Conservation (phyloP, 2,113 vertebrate genomes). For the Erythrocercus mccallii region DNA sequence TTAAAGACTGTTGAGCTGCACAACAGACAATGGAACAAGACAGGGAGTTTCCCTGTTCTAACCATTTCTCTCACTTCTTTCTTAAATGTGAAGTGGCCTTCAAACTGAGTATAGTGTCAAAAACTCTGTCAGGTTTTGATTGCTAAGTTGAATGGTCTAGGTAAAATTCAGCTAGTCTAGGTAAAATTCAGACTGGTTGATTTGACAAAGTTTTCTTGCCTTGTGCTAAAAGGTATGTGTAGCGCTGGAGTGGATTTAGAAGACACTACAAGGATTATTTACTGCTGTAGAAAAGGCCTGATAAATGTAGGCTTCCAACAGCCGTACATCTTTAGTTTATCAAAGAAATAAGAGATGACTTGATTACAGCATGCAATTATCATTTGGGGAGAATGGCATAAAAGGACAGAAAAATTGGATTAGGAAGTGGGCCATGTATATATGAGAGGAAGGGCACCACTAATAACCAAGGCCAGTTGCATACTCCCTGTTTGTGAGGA, state of each 20-base stretch:
- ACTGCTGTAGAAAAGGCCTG: background rate
- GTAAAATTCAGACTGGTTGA: background rate
- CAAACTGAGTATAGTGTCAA: background rate
- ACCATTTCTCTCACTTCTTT: background rate
- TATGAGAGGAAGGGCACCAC: background rate
- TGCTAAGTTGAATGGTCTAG: background rate
- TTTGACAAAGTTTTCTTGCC: background rate
- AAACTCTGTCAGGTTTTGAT: background rate
- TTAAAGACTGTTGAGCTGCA: background rate
- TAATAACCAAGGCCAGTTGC: background rate
- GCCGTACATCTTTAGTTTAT: background rate
- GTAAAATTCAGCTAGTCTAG: background rate
- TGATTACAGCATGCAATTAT: background rate
- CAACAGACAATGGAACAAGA: background rate
- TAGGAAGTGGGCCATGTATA: background rate
- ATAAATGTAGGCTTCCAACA: background rate
- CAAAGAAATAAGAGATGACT: background rate
- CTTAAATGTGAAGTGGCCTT: background rate
- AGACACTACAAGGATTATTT: background rate
- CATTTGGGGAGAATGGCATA: background rate
- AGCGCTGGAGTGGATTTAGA: background rate
- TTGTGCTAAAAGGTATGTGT: background rate
- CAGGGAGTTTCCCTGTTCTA: background rate
- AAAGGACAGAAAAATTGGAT: background rate
- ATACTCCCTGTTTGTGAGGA: background rate